phyloP scores from a whole-genome alignment of 2,113 vertebrate genomes.

The human region GRCh38 chr4:48303501-48304000 shows the following conservation, averaged over 20 bases:
- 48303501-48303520: no score
- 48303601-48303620: no score
- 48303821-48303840: background rate
- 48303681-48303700: no score
- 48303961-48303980: background rate
- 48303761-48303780: background rate
- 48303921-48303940: background rate
- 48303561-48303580: no score
- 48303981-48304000: background rate
- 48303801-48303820: slow-evolving; percentile 4
- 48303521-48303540: no score
- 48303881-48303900: background rate
- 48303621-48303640: no score
- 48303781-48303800: background rate
- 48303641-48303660: no score
- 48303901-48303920: background rate
- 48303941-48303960: background rate
- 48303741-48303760: background rate
- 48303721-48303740: no score
- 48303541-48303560: no score
- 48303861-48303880: background rate
- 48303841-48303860: background rate
- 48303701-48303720: no score
- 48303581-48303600: no score
- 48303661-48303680: no score